Evolutionary conservation across 2,113 vertebrate genomes (phyloP).

Genomic region (Psittacus erithacus): DNA sequence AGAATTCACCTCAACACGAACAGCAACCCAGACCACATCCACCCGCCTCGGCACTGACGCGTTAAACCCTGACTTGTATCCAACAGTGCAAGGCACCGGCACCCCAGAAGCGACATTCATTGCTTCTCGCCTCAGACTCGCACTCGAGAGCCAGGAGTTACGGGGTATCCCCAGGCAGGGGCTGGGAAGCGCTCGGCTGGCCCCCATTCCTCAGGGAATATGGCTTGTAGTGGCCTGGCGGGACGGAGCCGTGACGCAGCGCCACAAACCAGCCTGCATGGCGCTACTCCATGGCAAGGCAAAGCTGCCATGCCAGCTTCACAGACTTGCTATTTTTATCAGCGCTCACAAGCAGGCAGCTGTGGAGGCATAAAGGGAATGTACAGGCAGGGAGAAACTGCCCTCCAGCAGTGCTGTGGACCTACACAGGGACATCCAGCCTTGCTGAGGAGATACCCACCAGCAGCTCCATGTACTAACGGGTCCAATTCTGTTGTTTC

Average conservation of each 20-base stretch:
- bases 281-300: background rate
- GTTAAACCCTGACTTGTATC: background rate
- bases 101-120: background rate
- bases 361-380: background rate
- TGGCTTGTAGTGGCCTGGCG: background rate
- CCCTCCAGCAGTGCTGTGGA: background rate
- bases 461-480: background rate
- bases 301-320: background rate
- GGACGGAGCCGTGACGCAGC: background rate
- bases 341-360: background rate
- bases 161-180: background rate
- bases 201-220: background rate
- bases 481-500: background rate
- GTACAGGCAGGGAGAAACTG: background rate
- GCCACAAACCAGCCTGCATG: background rate
- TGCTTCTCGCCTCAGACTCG: background rate
- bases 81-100: background rate
- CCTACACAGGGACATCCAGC: no score
- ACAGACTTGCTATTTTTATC: background rate
- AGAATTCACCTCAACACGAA: fast-evolving
- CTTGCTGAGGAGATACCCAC: background rate
- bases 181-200: background rate
- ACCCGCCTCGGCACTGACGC: fast-evolving
- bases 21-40: fast-evolving
- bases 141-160: background rate